Conservation (phyloP, 2,113 vertebrate species). For the Rutilus rutilus region DNA sequence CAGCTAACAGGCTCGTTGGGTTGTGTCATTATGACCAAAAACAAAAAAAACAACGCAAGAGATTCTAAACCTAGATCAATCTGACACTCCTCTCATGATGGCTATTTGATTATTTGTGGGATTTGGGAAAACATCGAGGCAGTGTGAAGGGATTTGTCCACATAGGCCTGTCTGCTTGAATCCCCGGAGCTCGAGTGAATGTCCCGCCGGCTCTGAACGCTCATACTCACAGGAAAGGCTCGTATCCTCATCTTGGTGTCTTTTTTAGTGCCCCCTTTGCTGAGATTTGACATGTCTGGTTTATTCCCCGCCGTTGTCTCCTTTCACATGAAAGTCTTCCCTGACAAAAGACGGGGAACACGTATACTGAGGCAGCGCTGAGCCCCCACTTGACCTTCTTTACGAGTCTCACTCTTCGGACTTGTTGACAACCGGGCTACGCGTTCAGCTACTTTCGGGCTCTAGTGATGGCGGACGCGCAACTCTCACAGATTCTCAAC, state of each 20-base stretch:
- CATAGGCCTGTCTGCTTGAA: conserved; percentile 49
- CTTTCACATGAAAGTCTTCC: conserved; percentile 77
- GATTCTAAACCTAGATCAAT: background rate
- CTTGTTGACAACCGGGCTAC: conserved; percentile 60
- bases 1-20: background rate
- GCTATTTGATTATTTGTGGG: background rate
- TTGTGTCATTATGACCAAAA: background rate
- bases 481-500: conserved; percentile 23
- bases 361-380: conserved; percentile 64
- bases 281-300: conserved; percentile 92
- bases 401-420: conserved; percentile 19
- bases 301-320: conserved; percentile 70
- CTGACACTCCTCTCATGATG: background rate
- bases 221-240: conserved; percentile 93
- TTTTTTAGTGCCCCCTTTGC: conserved; percentile 96
- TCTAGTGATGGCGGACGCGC: conserved; percentile 57
- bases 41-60: background rate
- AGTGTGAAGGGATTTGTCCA: background rate
- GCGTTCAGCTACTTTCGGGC: conserved; percentile 19
- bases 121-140: background rate
- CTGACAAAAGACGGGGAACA: conserved; percentile 63
- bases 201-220: conserved; percentile 49
- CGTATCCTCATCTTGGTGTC: conserved; percentile 99
- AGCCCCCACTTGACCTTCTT: conserved; percentile 69
- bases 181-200: conserved; percentile 68